Percentiles rank a stretch among this genome's conserved stretches.
Evolutionary conservation across 2,797 vertebrate species (phyloP).

Genomic region (Falco berigora): DNA sequence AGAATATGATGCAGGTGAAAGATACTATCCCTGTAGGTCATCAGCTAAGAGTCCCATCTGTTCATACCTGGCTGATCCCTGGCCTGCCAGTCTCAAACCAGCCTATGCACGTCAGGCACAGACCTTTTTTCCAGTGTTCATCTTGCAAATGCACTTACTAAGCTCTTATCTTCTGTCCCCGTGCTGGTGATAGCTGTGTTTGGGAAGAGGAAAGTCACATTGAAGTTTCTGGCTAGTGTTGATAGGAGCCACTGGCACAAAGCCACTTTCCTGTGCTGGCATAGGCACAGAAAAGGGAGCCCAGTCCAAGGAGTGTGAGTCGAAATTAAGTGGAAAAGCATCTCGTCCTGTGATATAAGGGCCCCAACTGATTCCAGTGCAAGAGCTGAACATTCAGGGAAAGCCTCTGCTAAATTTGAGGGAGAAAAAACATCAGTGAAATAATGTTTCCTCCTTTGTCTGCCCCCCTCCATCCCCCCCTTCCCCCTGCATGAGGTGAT

Average conservation of each 20-base stretch:
- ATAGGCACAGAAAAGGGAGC: background rate
- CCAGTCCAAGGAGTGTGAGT: background rate
- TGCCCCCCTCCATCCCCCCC: background rate
- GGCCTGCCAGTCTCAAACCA: background rate
- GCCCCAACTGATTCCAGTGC: background rate
- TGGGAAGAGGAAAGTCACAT: conserved; percentile 68
- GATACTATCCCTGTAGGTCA: background rate
- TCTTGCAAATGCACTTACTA: background rate
- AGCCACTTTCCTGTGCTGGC: background rate
- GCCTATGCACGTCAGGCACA: background rate
- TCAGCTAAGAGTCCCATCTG: background rate
- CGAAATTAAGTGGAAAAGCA: background rate
- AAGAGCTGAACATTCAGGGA: background rate
- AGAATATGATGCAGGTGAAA: background rate
- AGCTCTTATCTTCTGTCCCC: conserved; percentile 47
- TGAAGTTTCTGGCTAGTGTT: conserved; percentile 38
- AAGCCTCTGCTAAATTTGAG: background rate
- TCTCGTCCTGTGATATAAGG: background rate
- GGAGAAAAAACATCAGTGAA: background rate
- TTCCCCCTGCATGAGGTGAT: background rate
- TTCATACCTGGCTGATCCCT: background rate
- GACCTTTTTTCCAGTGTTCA: background rate
- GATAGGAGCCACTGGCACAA: background rate
- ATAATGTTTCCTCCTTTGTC: background rate
- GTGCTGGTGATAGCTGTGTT: background rate